Evolutionary conservation across 1,140 invertebrate species (phyloP).

Genomic region (Pseudomyrmex dendroicus): DNA sequence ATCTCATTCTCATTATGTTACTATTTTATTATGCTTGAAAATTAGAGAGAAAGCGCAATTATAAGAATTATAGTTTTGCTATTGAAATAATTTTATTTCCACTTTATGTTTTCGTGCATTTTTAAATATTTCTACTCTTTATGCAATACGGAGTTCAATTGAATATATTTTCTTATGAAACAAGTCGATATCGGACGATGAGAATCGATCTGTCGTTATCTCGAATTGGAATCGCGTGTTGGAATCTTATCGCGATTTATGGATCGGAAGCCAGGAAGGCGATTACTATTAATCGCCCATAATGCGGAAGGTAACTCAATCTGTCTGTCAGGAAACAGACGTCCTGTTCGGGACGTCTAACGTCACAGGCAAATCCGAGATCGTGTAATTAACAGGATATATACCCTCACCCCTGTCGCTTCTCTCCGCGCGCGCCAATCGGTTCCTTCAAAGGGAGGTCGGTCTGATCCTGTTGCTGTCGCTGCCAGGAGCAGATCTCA

Average conservation of each 20-base stretch:
- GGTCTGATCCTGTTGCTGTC: slow-evolving; percentile 38
- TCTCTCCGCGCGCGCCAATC: slow-evolving; percentile 55
- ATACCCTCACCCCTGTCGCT: slow-evolving; percentile 11
- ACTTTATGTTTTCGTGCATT: too few relatives aligned
- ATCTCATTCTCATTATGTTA: too few relatives aligned
- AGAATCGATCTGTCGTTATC: background rate
- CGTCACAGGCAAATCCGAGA: slow-evolving; percentile 68
- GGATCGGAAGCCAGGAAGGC: slow-evolving; percentile 9
- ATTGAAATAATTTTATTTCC: too few relatives aligned
- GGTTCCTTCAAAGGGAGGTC: slow-evolving; percentile 51
- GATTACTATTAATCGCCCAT: slow-evolving; percentile 52
- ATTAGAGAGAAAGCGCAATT: too few relatives aligned
- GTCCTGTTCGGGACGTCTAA: slow-evolving; percentile 67
- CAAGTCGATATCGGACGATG: background rate
- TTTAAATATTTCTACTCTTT: too few relatives aligned
- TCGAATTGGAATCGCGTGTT: background rate
- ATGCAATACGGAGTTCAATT: too few relatives aligned
- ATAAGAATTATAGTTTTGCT: too few relatives aligned
- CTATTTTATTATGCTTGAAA: too few relatives aligned
- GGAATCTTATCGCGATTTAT: slow-evolving; percentile 20
- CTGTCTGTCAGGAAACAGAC: slow-evolving; percentile 52
- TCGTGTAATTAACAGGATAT: slow-evolving; percentile 62
- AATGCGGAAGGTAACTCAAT: slow-evolving; percentile 55
- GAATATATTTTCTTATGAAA: background rate
- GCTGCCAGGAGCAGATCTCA: slow-evolving; percentile 35